Conservation (phyloP, 2,113 vertebrate species). For the Chlamydotis undulata region DNA sequence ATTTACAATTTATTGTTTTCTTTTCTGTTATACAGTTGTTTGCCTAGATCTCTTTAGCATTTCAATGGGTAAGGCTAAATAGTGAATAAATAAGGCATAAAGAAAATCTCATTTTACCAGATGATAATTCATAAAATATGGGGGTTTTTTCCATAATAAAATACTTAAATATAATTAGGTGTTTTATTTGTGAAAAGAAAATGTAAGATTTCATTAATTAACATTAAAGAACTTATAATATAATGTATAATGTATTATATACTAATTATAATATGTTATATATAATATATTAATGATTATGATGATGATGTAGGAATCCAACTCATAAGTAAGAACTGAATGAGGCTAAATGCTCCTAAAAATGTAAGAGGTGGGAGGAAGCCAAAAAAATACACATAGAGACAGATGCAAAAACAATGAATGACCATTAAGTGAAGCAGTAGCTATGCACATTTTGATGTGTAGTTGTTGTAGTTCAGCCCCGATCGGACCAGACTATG, state of each 20-base stretch:
- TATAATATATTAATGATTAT: neutral
- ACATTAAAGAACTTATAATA: neutral
- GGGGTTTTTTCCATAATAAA: neutral
- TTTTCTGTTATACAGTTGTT: neutral
- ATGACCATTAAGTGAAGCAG: neutral
- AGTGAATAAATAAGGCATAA: neutral
- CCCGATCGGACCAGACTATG: too few species aligned
- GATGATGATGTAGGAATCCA: neutral
- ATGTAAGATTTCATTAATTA: neutral
- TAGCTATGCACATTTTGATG: rapidly evolving
- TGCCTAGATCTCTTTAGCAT: neutral
- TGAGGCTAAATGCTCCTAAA: neutral
- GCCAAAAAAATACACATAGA: neutral
- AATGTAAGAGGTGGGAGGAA: neutral
- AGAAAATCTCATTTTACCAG: neutral
- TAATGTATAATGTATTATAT: neutral
- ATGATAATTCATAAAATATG: neutral
- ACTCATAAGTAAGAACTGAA: neutral
- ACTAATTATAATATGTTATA: neutral
- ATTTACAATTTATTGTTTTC: neutral
- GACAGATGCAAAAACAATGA: neutral
- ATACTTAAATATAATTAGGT: neutral
- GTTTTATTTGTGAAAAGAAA: neutral
- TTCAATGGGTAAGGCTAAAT: neutral
- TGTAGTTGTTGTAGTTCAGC: too few species aligned